Evolutionary conservation across 2,797 vertebrate species (phyloP).

Genomic region (Otus scops): DNA sequence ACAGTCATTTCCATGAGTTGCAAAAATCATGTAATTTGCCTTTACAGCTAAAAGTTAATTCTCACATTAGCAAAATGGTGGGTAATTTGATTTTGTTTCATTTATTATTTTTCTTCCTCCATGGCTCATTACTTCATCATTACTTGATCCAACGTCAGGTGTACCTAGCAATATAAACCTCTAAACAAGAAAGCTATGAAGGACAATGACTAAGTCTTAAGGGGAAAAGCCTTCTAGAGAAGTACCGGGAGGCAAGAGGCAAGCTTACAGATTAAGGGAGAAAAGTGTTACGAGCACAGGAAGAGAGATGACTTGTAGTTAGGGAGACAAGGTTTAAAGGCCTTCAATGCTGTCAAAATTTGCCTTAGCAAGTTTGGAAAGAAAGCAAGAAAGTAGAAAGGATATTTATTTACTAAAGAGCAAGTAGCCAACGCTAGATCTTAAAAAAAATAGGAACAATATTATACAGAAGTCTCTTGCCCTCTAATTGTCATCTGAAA

Average conservation of each 20-base stretch:
- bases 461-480: background rate
- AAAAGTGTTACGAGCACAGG: accelerated
- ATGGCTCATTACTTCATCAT: background rate
- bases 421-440: accelerated
- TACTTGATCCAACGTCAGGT: background rate
- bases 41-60: background rate
- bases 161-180: background rate
- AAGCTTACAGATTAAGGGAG: background rate
- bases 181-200: background rate
- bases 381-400: background rate
- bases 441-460: background rate
- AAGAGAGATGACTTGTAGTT: background rate
- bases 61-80: background rate
- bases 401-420: background rate
- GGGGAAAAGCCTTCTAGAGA: background rate
- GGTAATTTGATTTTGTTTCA: background rate
- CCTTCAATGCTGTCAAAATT: background rate
- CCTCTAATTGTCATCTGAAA: background rate
- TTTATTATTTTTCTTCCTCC: background rate
- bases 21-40: background rate
- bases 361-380: background rate
- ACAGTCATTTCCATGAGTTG: background rate
- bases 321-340: background rate
- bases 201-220: background rate
- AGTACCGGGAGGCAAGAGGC: background rate